Evolutionary conservation across 1,140 invertebrate species (phyloP).

Genomic region (Meteorus sp.): DNA sequence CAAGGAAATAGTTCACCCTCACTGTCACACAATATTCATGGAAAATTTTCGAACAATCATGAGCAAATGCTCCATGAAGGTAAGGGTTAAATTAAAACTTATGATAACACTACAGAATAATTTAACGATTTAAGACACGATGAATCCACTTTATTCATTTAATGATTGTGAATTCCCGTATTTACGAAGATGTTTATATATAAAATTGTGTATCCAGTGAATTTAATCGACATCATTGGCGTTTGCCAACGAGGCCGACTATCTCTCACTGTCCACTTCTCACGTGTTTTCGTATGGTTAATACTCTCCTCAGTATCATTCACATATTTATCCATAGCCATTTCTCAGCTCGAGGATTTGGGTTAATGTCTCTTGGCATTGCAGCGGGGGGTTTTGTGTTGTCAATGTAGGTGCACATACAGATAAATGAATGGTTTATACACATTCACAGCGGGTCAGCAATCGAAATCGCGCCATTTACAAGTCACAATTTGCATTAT

Average conservation of each 20-base stretch:
- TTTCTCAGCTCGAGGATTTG: conserved; percentile 29
- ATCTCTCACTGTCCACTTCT: conserved; percentile 36
- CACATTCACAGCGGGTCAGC: neutral
- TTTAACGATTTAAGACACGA: too few species aligned
- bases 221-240: conserved; percentile 11
- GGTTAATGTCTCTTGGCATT: conserved; percentile 40
- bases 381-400: neutral
- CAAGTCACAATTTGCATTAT: too few species aligned
- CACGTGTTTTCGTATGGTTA: conserved; percentile 26
- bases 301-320: neutral
- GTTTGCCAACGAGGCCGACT: conserved; percentile 22
- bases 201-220: neutral
- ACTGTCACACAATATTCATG: too few species aligned
- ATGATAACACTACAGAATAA: too few species aligned
- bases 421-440: neutral
- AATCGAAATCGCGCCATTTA: too few species aligned
- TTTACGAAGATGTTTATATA: neutral
- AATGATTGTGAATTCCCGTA: too few species aligned
- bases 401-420: neutral
- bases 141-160: too few species aligned
- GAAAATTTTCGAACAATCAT: too few species aligned
- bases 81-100: too few species aligned
- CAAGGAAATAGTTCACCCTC: too few species aligned
- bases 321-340: conserved; percentile 8
- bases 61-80: too few species aligned